Base-by-base conservation (phyloP, 2,113 vertebrate genomes). In the Eurypyga helias region DNA sequence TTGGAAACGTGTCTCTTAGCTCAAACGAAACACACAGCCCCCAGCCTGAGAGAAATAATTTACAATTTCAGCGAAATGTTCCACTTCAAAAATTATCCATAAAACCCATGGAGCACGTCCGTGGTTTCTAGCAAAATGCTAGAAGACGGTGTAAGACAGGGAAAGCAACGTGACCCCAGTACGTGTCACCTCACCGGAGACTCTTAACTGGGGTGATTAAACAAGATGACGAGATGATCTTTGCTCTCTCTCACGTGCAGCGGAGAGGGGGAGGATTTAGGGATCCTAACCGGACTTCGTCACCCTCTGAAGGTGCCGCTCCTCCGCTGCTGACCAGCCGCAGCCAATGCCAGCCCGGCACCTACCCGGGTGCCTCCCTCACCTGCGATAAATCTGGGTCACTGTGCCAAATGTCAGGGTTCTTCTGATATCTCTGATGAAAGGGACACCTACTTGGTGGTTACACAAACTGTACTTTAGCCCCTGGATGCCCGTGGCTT, bases 391-490 rank as follows among this genome's bases (percentile, higher is more conserved):
- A 89, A 96, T 96, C 87, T 96, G 96, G 96, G 96, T 96, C 91
- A 97, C 91, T 96, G 91, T 96, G 93, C 70, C 90, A 95, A 94
- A 94, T 49, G 95, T 95, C 95, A 96, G 80, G 85, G 87, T 52
- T 95, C 89, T 90, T 75, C 88, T 81, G 83, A 67, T 95, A 94
- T 5, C 67, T 72, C 89, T 71, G 92, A 87, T 81, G 71, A 93
- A 94, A 91, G 92, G 75, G 90, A 23, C 28, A 87, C 48, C 62
- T 90, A 60, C 69, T 92, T 88, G 19, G 8, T 0, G 4, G 48
- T 95, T 90, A 95, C 89, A 93, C 95, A 93, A 97, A 52, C 55
- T 82, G 96, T 57, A 92, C 95, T 97, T 96, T 83, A 92, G 88
- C 77, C 70, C 83, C 9, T 1, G n/a, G 77, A 46, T 82, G 73